Percentiles rank a stretch among this genome's conserved stretches.
phyloP scores from a whole-genome alignment of 1,140 invertebrate genomes.

The Rhopalosiphum maidis region DNA sequence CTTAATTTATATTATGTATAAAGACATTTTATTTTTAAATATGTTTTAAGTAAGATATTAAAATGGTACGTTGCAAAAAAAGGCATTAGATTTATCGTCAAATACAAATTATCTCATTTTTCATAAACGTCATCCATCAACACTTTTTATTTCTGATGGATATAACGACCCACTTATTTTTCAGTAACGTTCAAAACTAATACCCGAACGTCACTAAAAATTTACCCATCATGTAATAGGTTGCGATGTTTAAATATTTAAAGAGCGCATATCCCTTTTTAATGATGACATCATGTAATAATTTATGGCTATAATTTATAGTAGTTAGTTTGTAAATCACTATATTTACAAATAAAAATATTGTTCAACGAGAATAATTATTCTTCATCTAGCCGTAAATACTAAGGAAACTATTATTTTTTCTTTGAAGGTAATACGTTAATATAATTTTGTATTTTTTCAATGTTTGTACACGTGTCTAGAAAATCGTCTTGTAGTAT shows the following conservation, averaged over 20 bases:
- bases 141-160: slow-evolving; percentile 12
- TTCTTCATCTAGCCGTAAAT: neutral
- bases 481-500: no score
- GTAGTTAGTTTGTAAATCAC: neutral
- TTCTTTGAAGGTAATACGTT: neutral
- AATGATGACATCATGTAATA: neutral
- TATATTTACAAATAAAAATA: neutral
- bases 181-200: neutral
- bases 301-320: slow-evolving; percentile 17
- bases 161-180: slow-evolving; percentile 2
- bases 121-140: slow-evolving; percentile 34
- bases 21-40: neutral
- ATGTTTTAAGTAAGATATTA: neutral
- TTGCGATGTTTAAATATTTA: neutral
- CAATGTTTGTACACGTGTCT: neutral
- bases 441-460: neutral
- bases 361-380: neutral
- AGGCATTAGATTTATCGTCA: neutral
- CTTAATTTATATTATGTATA: neutral
- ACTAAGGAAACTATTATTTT: neutral
- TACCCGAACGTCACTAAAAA: neutral
- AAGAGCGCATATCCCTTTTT: neutral
- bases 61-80: neutral
- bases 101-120: slow-evolving; percentile 15
- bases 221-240: neutral